Conservation (phyloP, 2,888 invertebrate genomes). For the Argyra leucocephala region DNA sequence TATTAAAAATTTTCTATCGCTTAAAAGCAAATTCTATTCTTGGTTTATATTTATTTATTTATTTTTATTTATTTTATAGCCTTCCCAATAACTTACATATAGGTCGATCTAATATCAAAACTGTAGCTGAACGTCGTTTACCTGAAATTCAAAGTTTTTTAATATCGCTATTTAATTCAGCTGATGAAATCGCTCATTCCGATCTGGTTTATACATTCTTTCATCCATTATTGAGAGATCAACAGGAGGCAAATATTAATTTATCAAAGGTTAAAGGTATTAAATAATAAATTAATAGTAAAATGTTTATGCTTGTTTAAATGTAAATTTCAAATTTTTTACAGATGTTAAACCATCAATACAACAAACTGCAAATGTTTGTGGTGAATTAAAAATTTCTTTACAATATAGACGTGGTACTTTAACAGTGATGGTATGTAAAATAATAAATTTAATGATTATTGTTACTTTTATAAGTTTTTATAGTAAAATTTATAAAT, state of each 20-base stretch:
- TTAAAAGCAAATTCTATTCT: too few relatives aligned
- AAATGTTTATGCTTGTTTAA: not conserved
- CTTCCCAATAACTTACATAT: conserved; percentile 67
- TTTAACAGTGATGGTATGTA: conserved; percentile 63
- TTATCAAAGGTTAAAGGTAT: conserved; percentile 67
- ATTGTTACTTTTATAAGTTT: not conserved
- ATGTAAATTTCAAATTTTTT: too few relatives aligned
- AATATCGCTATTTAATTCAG: conserved; percentile 71
- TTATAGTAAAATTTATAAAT: not conserved
- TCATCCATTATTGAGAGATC: conserved; percentile 89
- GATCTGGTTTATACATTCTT: conserved; percentile 98
- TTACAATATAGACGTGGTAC: conserved; percentile 65
- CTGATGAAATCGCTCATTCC: conserved; percentile 89
- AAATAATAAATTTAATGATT: too few relatives aligned
- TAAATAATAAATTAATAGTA: conserved; percentile 13
- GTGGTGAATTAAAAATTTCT: conserved; percentile 70
- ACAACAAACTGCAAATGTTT: conserved; percentile 42
- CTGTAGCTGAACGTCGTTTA: conserved; percentile 88
- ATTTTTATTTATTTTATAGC: conserved; percentile 41
- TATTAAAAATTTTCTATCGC: too few relatives aligned
- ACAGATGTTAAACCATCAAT: conserved; percentile 37
- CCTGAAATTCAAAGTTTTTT: conserved; percentile 83
- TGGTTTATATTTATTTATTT: not conserved
- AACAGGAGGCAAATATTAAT: conserved; percentile 78
- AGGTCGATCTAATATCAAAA: conserved; percentile 87